Conservation (phyloP, 2,888 invertebrate species). For the Chalcis sispes region DNA sequence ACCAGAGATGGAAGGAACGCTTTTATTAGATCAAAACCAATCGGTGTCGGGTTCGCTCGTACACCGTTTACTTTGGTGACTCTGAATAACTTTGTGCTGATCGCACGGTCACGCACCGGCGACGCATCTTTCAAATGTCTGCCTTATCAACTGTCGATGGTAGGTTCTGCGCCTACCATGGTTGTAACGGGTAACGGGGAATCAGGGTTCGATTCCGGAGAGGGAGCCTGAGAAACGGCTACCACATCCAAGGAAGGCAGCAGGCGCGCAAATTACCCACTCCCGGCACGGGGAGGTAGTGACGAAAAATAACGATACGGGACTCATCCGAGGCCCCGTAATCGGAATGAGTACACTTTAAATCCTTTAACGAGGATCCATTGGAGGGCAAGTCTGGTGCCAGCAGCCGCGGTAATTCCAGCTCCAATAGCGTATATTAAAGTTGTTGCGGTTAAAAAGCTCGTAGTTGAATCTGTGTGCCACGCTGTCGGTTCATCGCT, state of each 20-base stretch:
- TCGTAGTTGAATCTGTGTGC: slow-evolving; percentile 78
- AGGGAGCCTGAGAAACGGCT: slow-evolving; percentile 84
- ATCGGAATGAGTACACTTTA: slow-evolving; percentile 65
- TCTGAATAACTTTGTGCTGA: too few relatives aligned
- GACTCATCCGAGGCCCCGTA: slow-evolving; percentile 74
- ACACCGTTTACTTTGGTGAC: too few relatives aligned
- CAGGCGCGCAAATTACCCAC: slow-evolving; percentile 84
- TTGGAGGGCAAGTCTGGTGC: slow-evolving; percentile 84
- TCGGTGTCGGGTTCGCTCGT: too few relatives aligned
- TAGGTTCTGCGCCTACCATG: slow-evolving; percentile 64
- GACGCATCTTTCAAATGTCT: slow-evolving; percentile 82
- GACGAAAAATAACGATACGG: slow-evolving; percentile 83
- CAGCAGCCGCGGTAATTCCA: slow-evolving; percentile 86
- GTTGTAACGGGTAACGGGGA: slow-evolving; percentile 83
- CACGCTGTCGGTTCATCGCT: slow-evolving; percentile 77
- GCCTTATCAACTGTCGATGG: slow-evolving; percentile 79
- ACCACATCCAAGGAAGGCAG: slow-evolving; percentile 85
- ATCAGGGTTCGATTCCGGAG: slow-evolving; percentile 86
- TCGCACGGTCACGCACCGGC: slow-evolving; percentile 71
- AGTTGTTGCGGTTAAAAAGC: slow-evolving; percentile 78
- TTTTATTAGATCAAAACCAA: too few relatives aligned
- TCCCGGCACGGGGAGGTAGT: slow-evolving; percentile 80
- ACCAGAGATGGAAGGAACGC: slow-evolving; percentile 3
- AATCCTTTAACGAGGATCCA: slow-evolving; percentile 73
- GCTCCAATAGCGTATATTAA: slow-evolving; percentile 80